These are phyloP conservation scores for Drosophila suzukii DNA, from an alignment of 1,140 invertebrate genomes.

Conservation along the genomic window DNA sequence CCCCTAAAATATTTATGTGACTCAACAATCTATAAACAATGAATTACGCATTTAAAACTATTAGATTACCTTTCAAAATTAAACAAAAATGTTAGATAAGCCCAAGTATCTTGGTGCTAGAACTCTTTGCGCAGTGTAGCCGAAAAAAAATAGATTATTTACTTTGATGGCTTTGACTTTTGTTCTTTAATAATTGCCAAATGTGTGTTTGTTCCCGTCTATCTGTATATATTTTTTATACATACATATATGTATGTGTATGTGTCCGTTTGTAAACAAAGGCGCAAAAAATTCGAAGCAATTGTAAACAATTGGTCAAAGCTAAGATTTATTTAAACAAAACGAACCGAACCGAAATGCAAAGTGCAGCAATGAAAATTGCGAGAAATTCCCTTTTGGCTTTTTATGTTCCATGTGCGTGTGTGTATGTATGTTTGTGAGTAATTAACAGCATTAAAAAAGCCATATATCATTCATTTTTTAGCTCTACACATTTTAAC, in stretches of 20 bases:
- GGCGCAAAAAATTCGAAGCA: neutral
- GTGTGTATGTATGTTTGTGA: conserved; percentile 30
- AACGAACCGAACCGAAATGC: conserved; percentile 9
- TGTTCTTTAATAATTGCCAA: conserved; percentile 29
- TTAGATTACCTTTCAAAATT: neutral
- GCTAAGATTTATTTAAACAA: conserved; percentile 19
- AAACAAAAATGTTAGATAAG: neutral
- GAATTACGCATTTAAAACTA: neutral
- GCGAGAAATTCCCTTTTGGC: conserved; percentile 14
- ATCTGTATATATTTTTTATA: neutral
- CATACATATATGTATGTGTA: neutral
- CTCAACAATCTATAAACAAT: neutral
- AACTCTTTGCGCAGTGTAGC: neutral
- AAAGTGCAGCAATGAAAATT: conserved; percentile 25
- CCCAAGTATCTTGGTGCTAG: conserved; percentile 1
- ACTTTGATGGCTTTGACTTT: conserved; percentile 28
- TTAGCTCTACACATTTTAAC: conserved; percentile 14
- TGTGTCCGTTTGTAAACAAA: conserved; percentile 36
- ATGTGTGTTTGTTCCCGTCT: conserved; percentile 29
- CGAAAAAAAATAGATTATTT: conserved; percentile 3
- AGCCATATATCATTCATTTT: conserved; percentile 28
- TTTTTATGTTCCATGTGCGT: conserved; percentile 22
- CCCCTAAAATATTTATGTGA: neutral
- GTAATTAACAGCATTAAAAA: conserved; percentile 29
- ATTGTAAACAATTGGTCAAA: conserved; percentile 31